Evolutionary conservation across 2,113 vertebrate genomes (phyloP).

Genomic region (Dryoscopus gambensis): DNA sequence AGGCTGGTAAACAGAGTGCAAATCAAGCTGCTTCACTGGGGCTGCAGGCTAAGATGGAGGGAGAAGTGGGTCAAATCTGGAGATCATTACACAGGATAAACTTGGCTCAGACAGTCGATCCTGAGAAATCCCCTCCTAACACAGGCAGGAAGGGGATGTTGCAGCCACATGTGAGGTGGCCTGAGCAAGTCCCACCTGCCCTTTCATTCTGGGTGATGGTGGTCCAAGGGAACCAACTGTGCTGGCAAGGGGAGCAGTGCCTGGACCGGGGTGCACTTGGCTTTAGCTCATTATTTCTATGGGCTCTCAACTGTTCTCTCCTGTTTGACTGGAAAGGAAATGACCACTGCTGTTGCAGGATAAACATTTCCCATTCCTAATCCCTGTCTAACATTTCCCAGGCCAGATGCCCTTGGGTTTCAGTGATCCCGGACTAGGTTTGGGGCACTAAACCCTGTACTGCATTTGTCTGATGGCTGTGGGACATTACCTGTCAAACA

Average conservation of each 20-base stretch:
- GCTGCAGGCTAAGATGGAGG: background rate
- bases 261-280: background rate
- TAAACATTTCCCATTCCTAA: background rate
- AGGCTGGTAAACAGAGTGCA: slow-evolving; percentile 41
- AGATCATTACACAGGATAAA: background rate
- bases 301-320: background rate
- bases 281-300: background rate
- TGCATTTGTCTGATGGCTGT: background rate
- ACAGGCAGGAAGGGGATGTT: background rate
- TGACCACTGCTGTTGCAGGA: background rate
- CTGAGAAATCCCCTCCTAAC: background rate
- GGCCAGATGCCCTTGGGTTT: background rate
- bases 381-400: background rate
- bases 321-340: background rate
- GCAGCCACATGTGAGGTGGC: background rate
- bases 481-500: background rate
- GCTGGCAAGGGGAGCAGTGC: background rate
- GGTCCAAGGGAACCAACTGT: fast-evolving
- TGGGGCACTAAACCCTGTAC: too few relatives aligned
- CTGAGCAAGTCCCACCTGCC: background rate
- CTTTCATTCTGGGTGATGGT: too few relatives aligned
- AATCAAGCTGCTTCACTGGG: slow-evolving; percentile 54
- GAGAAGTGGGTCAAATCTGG: background rate
- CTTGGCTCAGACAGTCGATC: background rate
- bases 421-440: background rate